Evolutionary conservation across 2,888 invertebrate species (phyloP).

Genomic region (Chalcosyrphus nemorum): DNA sequence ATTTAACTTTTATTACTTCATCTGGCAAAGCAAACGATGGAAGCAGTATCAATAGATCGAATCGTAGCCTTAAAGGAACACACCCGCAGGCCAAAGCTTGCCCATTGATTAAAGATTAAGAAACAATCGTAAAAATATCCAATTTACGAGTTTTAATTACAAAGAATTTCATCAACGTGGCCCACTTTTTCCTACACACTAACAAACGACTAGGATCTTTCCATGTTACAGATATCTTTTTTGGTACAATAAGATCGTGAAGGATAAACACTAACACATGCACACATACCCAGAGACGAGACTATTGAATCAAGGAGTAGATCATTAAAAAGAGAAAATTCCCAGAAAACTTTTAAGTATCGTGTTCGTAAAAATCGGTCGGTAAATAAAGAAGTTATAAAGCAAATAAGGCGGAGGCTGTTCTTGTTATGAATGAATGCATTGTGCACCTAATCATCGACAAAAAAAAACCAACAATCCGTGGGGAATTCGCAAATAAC

Average conservation of each 20-base stretch:
- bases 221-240: not conserved
- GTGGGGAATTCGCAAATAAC: slow-evolving; percentile 61
- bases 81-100: too few species aligned
- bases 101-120: not conserved
- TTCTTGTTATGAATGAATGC: slow-evolving; percentile 72
- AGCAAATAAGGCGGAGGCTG: slow-evolving; percentile 64
- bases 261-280: not conserved
- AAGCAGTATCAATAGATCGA: too few species aligned
- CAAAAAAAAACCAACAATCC: slow-evolving; percentile 61
- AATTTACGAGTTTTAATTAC: not conserved
- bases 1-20: too few species aligned
- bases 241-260: not conserved
- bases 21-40: too few species aligned
- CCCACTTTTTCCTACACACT: too few species aligned
- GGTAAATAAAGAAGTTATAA: slow-evolving; percentile 71
- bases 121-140: not conserved
- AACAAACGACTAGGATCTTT: not conserved
- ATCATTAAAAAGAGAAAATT: slow-evolving; percentile 63
- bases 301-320: slow-evolving; percentile 40
- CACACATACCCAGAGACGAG: too few species aligned
- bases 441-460: slow-evolving; percentile 70
- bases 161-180: not conserved
- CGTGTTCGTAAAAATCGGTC: slow-evolving; percentile 67
- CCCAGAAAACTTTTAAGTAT: slow-evolving; percentile 67
- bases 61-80: too few species aligned